Base-by-base conservation (phyloP, 1,140 invertebrate species). In the Megalonaias nervosa region DNA sequence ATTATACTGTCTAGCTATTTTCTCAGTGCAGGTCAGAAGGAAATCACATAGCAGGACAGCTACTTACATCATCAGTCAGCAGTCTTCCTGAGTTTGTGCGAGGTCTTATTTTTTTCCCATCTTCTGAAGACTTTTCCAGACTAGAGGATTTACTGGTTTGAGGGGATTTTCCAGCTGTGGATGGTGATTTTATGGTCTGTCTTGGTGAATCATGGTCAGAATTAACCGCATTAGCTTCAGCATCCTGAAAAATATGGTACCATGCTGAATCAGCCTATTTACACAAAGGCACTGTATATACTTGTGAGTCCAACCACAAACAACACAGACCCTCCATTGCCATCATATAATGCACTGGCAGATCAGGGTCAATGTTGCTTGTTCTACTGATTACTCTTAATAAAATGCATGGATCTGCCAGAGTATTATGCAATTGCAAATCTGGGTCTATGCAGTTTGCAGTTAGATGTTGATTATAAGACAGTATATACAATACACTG, bases 51-150 rank as follows among this genome's bases (percentile, higher is more conserved):
- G 55, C 55, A n/a, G 9, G 38, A 48, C 6, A 48, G 38, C 1
- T 60, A 31, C 60, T 73, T 75, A 89, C 89, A 83, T 89, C 82
- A 78, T 90, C 89, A 19, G 89, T 85, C 1, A 90, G 76, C 14
- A 77, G 80, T 62, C 86, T 75, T 17, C 88, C 88, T 26, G 89
- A 89, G 61, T 82, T 83, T 17, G 89, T 86, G 14, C 87, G 66
- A 4, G 88, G 88, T 65, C 87, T 78, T 5, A 55, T 56, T 66
- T 75, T 60, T 38, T 60, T 62, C 58, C 57, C 74, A 48, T 48
- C 38, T 48, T 67, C 55, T 21, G 69, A 57, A 31, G 69, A 26
- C 57, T 31, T 16, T 48, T 71, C 69, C 15, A 71, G 69, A 57
- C 69, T 71, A 6, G 69, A 55, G 61, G 57, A 58, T 57, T 75